Conservation (phyloP, 1,140 invertebrate species). For the Matsumurasca onukii region DNA sequence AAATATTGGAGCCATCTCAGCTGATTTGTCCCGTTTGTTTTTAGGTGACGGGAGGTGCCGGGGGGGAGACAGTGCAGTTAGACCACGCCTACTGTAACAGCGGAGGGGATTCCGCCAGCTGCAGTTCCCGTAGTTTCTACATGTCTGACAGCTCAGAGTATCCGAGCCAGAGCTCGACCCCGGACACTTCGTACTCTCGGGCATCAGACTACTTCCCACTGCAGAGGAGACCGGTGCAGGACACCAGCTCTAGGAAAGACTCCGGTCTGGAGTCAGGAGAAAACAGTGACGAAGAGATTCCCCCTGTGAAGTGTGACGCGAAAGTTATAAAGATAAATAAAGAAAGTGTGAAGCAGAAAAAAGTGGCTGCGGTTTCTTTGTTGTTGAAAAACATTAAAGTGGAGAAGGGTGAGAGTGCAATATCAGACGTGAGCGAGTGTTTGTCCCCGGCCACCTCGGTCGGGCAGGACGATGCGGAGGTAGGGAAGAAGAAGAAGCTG, state of each 20-base stretch:
- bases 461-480: too few species aligned
- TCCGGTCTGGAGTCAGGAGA: constrained; percentile 50
- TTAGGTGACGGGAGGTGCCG: constrained; percentile 23
- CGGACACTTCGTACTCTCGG: constrained; percentile 25
- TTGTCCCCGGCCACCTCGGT: too few species aligned
- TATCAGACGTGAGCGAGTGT: too few species aligned
- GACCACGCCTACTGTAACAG: constrained; percentile 57
- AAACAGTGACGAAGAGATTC: constrained; percentile 46
- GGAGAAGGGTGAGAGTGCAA: too few species aligned
- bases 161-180: constrained; percentile 9
- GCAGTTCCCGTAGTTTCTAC: constrained; percentile 30
- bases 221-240: constrained; percentile 34
- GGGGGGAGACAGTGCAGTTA: constrained; percentile 46
- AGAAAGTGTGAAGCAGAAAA: constrained; percentile 29
- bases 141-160: constrained; percentile 37
- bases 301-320: too few species aligned
- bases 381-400: constrained; percentile 40
- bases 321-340: too few species aligned
- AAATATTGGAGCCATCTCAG: too few species aligned
- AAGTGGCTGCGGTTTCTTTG: constrained; percentile 48
- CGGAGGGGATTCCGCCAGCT: constrained; percentile 18
- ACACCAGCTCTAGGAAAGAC: constrained; percentile 49
- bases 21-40: too few species aligned
- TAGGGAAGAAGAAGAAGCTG: constrained; percentile 49
- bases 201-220: constrained; percentile 37